Percentiles rank a stretch among this genome's conserved stretches.
phyloP scores from a whole-genome alignment of 2,888 invertebrate genomes.

The Hypselothyrea guttata region DNA sequence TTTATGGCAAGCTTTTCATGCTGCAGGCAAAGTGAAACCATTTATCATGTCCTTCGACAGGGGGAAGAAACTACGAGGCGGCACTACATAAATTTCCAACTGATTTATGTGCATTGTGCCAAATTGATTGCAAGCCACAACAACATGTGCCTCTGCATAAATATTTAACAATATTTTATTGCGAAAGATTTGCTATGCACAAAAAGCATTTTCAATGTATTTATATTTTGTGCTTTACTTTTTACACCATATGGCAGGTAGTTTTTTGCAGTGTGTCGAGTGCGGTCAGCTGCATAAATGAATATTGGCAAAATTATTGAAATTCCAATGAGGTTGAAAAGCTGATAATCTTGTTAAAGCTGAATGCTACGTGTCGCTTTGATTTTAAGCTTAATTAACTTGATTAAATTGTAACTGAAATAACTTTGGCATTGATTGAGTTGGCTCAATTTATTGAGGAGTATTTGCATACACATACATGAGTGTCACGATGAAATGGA shows the following conservation, averaged over 20 bases:
- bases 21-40: conserved; percentile 29
- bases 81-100: conserved; percentile 30
- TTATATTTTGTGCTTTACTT: conserved; percentile 2
- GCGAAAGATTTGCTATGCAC: conserved; percentile 5
- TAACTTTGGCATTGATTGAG: conserved; percentile 20
- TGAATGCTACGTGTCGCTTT: conserved; percentile 5
- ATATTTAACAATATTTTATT: conserved; percentile 42
- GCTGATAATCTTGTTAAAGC: conserved; percentile 43
- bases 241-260: conserved; percentile 1
- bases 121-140: conserved; percentile 51
- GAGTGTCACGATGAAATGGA: no score
- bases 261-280: background rate
- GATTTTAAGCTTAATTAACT: conserved; percentile 34
- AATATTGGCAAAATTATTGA: background rate
- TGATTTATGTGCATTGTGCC: conserved; percentile 51
- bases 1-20: conserved; percentile 33
- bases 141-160: conserved; percentile 28
- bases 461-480: no score
- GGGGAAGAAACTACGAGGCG: conserved; percentile 7
- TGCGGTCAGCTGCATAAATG: background rate
- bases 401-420: conserved; percentile 30
- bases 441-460: no score
- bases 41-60: conserved; percentile 56
- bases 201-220: conserved; percentile 25
- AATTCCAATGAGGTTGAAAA: conserved; percentile 36